These are phyloP conservation scores for Heterodera carotae DNA, from an alignment of 1,140 invertebrate species.

Conservation along the genomic window DNA sequence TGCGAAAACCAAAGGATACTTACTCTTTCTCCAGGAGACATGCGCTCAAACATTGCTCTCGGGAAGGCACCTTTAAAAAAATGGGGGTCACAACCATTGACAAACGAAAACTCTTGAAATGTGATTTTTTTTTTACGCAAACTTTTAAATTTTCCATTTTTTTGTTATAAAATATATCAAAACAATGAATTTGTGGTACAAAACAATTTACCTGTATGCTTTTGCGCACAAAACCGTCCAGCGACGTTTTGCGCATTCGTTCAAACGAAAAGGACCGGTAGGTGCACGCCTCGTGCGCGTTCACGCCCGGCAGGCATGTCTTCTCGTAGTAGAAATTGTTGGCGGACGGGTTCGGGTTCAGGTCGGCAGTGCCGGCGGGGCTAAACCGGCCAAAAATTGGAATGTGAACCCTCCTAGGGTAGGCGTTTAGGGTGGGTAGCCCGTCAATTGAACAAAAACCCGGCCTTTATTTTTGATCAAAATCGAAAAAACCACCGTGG, in stretches of 20 bases:
- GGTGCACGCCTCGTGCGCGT: conserved; percentile 64
- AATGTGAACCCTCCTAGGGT: too few species aligned
- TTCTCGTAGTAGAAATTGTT: conserved; percentile 66
- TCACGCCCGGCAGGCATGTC: conserved; percentile 62
- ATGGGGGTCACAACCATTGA: conserved; percentile 2
- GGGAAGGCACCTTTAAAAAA: conserved; percentile 55
- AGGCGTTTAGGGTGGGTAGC: too few species aligned
- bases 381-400: conserved; percentile 20
- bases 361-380: conserved; percentile 54
- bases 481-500: too few species aligned
- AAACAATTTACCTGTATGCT: conserved; percentile 51
- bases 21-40: conserved; percentile 63
- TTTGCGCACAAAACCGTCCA: conserved; percentile 65
- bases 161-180: too few species aligned
- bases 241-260: conserved; percentile 60
- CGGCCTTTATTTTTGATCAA: too few species aligned
- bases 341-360: conserved; percentile 64
- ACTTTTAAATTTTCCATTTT: not conserved
- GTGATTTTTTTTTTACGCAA: too few species aligned
- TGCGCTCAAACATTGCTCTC: conserved; percentile 63
- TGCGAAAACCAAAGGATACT: too few species aligned
- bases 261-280: conserved; percentile 65
- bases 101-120: too few species aligned
- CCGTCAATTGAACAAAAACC: too few species aligned
- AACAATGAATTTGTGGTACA: not conserved